Evolutionary conservation across 2,888 invertebrate species (phyloP), one percentile per base, ranked within the genome.

Genomic region (Cryptus viduatorius): DNA sequence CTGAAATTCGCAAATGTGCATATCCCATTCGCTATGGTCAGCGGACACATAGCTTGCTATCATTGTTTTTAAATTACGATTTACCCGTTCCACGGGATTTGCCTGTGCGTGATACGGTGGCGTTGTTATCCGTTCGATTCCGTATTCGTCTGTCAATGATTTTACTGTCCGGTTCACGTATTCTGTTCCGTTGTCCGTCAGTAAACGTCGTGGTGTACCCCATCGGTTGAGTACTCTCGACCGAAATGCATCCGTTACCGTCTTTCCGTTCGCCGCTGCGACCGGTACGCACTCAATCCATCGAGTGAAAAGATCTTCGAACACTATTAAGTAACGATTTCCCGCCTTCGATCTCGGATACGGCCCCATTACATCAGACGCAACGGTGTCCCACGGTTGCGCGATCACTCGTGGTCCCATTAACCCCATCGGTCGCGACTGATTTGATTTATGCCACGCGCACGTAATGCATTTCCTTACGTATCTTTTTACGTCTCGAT

Each of bases 21-120:
- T 42, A 69, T 91, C 91, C 90, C 90, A 91, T 14, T 82, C 67
- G 12, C 87, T 80, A 50, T 73, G 73, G 19, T 78, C 56, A 12
- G 68, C 69, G 53, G 65, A 44, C 56, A 53, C 53, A 46, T 29
- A 87, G 29, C 53, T 82, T 0, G 59, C 31, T 7, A 90, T 31
- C 86, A 88, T 87, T 0, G 88, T 89, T 37, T 88, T 87, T 1
- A 90, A 1, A 0, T 83, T 82, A 14, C 88, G 72, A 50, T 89
- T 89, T 0, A 83, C 79, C 0, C 89, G 73, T 56, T 89, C 89
- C 0, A 86, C 83, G 0, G 89, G 89, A 50, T 89, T 90, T 0
- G 85, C 86, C 50, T 88, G 89, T 0, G 89, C 86, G 59, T 88
- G 88, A 46, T 88, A 85, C 8, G 59, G 64, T 0, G 73, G 73